A percentile compares a stretch with the other conserved stretches of the same genome.
Conservation (phyloP, 2,797 vertebrate genomes). For the Anolis apletophallus region DNA sequence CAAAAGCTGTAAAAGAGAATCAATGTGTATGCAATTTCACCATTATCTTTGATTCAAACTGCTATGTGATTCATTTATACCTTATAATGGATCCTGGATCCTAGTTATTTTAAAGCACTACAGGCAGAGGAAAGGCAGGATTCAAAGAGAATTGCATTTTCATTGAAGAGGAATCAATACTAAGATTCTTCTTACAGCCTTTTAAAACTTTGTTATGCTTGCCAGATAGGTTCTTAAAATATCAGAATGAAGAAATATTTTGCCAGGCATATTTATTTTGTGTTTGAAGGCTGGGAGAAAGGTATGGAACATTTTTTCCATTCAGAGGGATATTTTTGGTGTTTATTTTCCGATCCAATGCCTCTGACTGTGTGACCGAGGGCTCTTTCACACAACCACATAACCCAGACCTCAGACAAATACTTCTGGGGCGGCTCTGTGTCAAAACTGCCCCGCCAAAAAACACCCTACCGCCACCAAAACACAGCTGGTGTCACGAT, state of each 20-base stretch:
- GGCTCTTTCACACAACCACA: too few relatives aligned
- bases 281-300: not conserved
- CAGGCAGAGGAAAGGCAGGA: constrained; percentile 40
- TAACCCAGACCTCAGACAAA: too few relatives aligned
- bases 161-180: constrained; percentile 6
- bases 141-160: constrained; percentile 41
- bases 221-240: not conserved
- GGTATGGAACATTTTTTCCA: not conserved
- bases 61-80: constrained; percentile 60
- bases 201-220: constrained; percentile 31
- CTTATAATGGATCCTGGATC: not conserved
- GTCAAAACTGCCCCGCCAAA: too few relatives aligned
- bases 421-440: too few relatives aligned
- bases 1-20: constrained; percentile 59
- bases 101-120: constrained; percentile 52
- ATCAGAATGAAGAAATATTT: constrained; percentile 31
- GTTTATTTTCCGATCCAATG: not conserved
- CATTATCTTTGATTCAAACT: constrained; percentile 53
- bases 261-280: not conserved
- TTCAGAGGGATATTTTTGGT: not conserved
- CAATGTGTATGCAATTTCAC: constrained; percentile 47
- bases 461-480: too few relatives aligned
- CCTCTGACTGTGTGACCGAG: too few relatives aligned
- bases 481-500: too few relatives aligned
- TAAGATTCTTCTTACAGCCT: constrained; percentile 24